Percentiles rank a stretch among this genome's conserved stretches.
Evolutionary conservation across 2,797 vertebrate species (phyloP).

Genomic region (Lacerta agilis): DNA sequence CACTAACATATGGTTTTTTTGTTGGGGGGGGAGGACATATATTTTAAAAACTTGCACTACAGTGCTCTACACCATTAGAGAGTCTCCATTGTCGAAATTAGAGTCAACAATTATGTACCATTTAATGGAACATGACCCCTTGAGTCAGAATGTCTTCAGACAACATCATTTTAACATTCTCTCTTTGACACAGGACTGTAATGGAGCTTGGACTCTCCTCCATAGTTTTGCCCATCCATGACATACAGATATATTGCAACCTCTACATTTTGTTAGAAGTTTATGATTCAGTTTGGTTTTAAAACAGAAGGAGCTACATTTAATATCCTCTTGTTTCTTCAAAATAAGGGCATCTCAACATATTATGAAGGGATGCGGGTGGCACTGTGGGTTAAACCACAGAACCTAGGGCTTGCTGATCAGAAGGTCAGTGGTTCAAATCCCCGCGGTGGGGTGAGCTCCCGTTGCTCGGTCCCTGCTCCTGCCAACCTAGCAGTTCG

Average conservation of each 20-base stretch:
- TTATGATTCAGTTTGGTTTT: neutral
- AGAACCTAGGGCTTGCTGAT: too few relatives aligned
- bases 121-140: neutral
- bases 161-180: neutral
- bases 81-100: neutral
- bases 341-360: neutral
- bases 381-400: too few relatives aligned
- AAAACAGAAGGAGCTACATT: neutral
- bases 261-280: neutral
- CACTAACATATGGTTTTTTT: neutral
- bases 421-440: too few relatives aligned
- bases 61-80: neutral
- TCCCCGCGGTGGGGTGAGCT: too few relatives aligned
- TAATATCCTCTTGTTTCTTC: neutral
- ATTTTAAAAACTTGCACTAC: neutral
- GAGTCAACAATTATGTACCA: neutral
- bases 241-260: neutral
- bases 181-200: neutral
- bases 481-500: neutral
- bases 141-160: neutral
- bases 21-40: neutral
- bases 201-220: neutral
- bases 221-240: neutral
- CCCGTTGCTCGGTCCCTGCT: neutral
- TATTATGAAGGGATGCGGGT: neutral